Conservation (phyloP, 1,140 invertebrate genomes). For the Chironomus striatipennis region DNA sequence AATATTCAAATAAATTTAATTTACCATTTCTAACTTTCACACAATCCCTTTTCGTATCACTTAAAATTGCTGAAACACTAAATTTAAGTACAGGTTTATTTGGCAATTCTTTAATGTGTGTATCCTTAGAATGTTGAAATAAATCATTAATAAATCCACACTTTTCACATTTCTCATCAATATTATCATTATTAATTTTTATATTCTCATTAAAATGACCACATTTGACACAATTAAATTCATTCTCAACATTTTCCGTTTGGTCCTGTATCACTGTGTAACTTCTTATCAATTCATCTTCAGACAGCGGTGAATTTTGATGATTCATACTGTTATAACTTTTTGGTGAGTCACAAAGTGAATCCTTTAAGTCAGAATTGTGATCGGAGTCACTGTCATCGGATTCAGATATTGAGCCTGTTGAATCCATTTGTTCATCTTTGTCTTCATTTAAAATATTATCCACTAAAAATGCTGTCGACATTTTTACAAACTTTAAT, state of each 20-base stretch:
- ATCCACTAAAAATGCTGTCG: conserved; percentile 37
- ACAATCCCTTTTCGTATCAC: conserved; percentile 43
- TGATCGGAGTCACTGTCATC: conserved; percentile 27
- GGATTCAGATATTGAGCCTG: conserved; percentile 32
- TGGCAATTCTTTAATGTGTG: conserved; percentile 15
- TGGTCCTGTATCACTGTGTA: conserved; percentile 24
- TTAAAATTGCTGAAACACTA: conserved; percentile 83
- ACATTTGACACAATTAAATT: conserved; percentile 30
- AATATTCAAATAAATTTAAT: conserved; percentile 29
- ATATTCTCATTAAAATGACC: conserved; percentile 27
- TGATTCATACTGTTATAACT: conserved; percentile 34
- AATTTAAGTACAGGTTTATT: conserved; percentile 78
- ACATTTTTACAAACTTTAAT: conserved; percentile 29
- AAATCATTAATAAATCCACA: conserved; percentile 21
- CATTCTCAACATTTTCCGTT: conserved; percentile 27
- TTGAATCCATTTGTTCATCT: conserved; percentile 23
- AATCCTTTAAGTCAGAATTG: conserved; percentile 26
- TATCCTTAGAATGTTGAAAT: neutral
- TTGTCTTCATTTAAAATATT: conserved; percentile 36
- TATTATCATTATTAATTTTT: neutral
- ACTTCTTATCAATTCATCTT: conserved; percentile 26
- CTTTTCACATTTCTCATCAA: conserved; percentile 11
- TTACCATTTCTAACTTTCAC: conserved; percentile 40
- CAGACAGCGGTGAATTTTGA: conserved; percentile 27
- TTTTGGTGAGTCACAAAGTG: conserved; percentile 29